Base-by-base conservation (phyloP, 2,797 vertebrate genomes). In the Poliocrania exsul region DNA sequence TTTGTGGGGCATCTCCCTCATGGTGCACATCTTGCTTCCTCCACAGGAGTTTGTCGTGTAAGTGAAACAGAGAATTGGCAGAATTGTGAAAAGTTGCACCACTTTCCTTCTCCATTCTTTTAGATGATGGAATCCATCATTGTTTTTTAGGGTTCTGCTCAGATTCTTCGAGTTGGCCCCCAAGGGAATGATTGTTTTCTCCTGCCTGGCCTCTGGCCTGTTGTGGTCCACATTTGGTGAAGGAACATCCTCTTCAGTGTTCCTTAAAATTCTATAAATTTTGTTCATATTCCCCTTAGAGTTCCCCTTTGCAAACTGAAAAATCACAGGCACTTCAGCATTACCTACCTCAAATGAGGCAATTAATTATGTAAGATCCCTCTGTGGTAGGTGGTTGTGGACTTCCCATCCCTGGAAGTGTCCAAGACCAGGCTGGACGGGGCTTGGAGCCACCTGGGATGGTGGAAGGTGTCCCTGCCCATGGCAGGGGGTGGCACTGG, bases 311-410 rank as follows among this genome's bases (percentile, higher is more conserved):
- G 37, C 82, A 75, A 20, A 81, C 4, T 37, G 24, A 64, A 71
- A 84, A 69, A 42, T 74, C 70, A 64, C 35, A 86, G n/a, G 9
- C 57, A 86, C 15, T 83, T n/a, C 33, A 71, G 53, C 50, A 71
- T 83, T 74, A n/a, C 64, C 29, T 70, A 11, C 26, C 26, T 50
- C 16, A 73, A 81, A 31, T 29, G 35, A 81, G 29, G 57, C 42
- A 38, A 50, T 64, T n/a, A 50, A 66, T 85, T 4, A 21, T 5
- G 8, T 28, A 14, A 67, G 16, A 4, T 86, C 49, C 24, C 12
- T 0, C 0, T 56, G 1, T 12, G 14, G 26, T 28, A 21, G 13
- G 6, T 5, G 9, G 29, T 1, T 57, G 57, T 58, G 72, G 29
- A 33, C 5, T 38, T 38, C 25, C n/a, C 15, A 35, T 46, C n/a